Percentiles rank a stretch among this genome's conserved stretches.
Evolutionary conservation across 2,113 vertebrate genomes (phyloP).

Genomic region (Psittacara wagleri): DNA sequence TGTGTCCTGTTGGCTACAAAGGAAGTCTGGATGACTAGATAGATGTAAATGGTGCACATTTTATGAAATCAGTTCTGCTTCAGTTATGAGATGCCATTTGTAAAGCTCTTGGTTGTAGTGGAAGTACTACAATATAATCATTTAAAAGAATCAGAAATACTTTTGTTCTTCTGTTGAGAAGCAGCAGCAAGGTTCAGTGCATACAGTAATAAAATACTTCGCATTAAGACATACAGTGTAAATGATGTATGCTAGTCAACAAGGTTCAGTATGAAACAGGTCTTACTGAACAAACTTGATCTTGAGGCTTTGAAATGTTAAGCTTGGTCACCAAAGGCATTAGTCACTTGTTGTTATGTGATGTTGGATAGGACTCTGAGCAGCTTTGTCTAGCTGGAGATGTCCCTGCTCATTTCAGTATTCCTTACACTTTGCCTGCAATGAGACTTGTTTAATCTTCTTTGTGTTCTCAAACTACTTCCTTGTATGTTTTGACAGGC

Average conservation of each 20-base stretch:
- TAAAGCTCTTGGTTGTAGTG: not conserved
- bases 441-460: not conserved
- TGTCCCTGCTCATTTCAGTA: not conserved
- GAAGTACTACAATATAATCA: not conserved
- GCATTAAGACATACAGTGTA: not conserved
- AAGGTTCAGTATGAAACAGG: not conserved
- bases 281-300: not conserved
- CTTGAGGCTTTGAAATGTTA: not conserved
- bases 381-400: not conserved
- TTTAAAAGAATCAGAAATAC: not conserved
- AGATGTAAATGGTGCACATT: not conserved
- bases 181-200: not conserved
- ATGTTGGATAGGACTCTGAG: not conserved
- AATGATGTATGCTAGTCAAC: not conserved
- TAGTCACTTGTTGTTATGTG: not conserved
- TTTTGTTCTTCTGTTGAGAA: not conserved
- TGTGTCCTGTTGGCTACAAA: not conserved
- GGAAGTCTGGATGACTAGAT: not conserved
- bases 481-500: conserved; percentile 77
- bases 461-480: conserved; percentile 17
- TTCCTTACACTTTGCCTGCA: not conserved
- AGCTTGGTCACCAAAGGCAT: not conserved
- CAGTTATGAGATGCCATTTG: not conserved
- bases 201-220: not conserved
- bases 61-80: not conserved